Conservation (phyloP, 2,797 vertebrate genomes). For the Brachyrhaphis roseni region DNA sequence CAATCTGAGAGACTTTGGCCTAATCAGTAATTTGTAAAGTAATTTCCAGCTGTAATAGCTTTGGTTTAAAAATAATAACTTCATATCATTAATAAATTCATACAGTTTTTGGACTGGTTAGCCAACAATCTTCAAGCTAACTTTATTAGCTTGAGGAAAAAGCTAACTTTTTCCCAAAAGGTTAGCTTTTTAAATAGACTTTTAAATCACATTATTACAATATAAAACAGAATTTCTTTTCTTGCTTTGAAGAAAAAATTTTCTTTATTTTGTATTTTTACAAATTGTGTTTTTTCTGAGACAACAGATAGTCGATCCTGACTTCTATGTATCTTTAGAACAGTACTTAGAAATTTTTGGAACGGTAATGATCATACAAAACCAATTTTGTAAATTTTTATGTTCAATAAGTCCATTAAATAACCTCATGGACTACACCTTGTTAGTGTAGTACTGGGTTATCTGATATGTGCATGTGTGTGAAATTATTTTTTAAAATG, state of each 20-base stretch:
- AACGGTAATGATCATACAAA: neutral
- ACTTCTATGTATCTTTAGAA: neutral
- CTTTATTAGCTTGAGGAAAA: no score
- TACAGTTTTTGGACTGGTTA: no score
- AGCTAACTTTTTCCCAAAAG: no score
- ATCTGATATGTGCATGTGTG: neutral
- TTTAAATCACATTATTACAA: no score
- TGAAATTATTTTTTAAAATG: neutral
- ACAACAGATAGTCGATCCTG: neutral
- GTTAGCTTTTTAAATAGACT: no score
- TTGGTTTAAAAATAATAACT: no score
- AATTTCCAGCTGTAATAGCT: no score
- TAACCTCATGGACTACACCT: neutral
- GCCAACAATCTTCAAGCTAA: no score
- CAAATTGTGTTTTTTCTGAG: no score
- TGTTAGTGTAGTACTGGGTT: neutral
- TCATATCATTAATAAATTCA: no score
- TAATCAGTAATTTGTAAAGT: no score
- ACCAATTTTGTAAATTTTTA: neutral
- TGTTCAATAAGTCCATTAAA: neutral
- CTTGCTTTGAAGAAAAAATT: neutral
- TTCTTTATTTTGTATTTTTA: neutral
- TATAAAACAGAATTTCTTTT: neutral
- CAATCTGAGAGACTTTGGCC: no score
- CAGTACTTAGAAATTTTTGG: neutral